phyloP scores from a whole-genome alignment of 1,140 invertebrate species.

The Choristoneura fumiferana region DNA sequence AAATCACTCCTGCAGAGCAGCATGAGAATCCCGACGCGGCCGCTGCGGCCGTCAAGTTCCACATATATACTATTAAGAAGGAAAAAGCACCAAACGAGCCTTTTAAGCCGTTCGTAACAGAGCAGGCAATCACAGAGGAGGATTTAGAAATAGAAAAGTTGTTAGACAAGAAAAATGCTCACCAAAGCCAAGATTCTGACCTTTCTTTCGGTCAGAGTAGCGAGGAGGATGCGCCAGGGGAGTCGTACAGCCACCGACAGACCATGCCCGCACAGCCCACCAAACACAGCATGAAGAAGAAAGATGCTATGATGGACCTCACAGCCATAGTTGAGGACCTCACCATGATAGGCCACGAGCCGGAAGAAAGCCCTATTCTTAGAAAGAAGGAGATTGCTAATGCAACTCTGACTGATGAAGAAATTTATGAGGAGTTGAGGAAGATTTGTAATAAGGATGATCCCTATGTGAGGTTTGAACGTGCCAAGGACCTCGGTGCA shows the following conservation, averaged over 20 bases:
- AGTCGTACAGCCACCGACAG: conserved; percentile 60
- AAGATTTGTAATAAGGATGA: conserved; percentile 88
- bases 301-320: conserved; percentile 60
- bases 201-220: conserved; percentile 74
- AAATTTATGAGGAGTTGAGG: conserved; percentile 91
- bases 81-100: conserved; percentile 80
- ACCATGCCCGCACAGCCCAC: conserved; percentile 66
- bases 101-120: conserved; percentile 89
- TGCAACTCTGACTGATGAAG: conserved; percentile 85
- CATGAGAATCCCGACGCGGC: conserved; percentile 93
- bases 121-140: conserved; percentile 87
- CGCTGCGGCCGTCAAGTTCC: conserved; percentile 93
- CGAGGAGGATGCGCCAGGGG: conserved; percentile 62
- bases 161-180: conserved; percentile 83
- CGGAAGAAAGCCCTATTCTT: conserved; percentile 76
- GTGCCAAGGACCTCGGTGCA: conserved; percentile 92
- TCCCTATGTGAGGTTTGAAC: conserved; percentile 89
- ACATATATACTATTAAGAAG: conserved; percentile 91
- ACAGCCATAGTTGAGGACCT: conserved; percentile 67
- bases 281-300: conserved; percentile 67
- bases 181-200: conserved; percentile 81
- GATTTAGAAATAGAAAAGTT: conserved; percentile 88
- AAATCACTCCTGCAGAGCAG: conserved; percentile 93
- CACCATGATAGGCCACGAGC: conserved; percentile 59
- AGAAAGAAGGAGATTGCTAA: conserved; percentile 79